Evolutionary conservation across 2,113 vertebrate species (phyloP), one percentile per base, ranked within the genome.

Genomic region (Sorex araneus): DNA sequence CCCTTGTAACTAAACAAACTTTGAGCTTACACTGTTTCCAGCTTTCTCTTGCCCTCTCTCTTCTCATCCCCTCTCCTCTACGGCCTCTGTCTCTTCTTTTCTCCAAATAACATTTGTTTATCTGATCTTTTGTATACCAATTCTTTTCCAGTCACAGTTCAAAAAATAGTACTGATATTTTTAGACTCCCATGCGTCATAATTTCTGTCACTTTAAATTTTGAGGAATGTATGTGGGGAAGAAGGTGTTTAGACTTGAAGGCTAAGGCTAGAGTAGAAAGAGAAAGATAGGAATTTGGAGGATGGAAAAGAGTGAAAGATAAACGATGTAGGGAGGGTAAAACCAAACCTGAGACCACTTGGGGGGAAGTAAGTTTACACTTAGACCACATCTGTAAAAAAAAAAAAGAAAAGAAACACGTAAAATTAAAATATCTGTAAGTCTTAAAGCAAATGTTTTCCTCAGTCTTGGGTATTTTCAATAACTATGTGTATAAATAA

Each of bases 371-470:
- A 70, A 40, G 69, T 30, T 88, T 40, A 45, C 45, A 21, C n/a
- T 91, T 85, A 43, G 10, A 80, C 19, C 23, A 80, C 73, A 57
- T 70, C 80, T 45, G 77, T 8, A 9, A 80, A 40, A 40, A 40
- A 40, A 40, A 40, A 9, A 80, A 40, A 40, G 7, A 40, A 40
- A 40, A 40, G 40, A 40, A 40, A 54, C 13, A 54, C 15, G 54
- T 54, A 54, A 54, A 15, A 54, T 16, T 54, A 84, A 64, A 75
- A 54, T n/a, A 6, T 71, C 21, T 36, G 23, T 0, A 45, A 36
- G 3, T 63, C 36, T 50, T 71, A 78, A 83, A 54, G 71, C 25
- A 87, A 80, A 70, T 64, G 34, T 80, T 91, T 91, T 30, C 34
- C 21, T 32, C 30, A 80, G 13, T 75, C 50, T 63, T 63, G 28